phyloP scores from a whole-genome alignment of 1,140 invertebrate species.

The Holotrichia oblita region DNA sequence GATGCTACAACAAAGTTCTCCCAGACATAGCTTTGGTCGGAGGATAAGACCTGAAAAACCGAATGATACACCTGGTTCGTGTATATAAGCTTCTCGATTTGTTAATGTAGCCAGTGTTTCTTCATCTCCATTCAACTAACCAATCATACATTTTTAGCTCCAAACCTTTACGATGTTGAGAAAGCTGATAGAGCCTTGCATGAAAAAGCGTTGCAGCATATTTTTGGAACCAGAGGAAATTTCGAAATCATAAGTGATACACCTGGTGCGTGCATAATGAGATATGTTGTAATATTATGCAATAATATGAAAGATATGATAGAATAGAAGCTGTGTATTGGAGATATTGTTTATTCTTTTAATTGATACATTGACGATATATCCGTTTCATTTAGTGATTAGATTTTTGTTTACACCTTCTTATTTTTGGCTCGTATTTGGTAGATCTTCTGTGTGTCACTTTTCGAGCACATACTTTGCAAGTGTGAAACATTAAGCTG shows the following conservation, averaged over 20 bases:
- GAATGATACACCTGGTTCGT: constrained; percentile 66
- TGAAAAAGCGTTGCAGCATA: constrained; percentile 60
- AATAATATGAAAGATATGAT: no score
- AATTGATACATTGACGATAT: no score
- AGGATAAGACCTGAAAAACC: constrained; percentile 66
- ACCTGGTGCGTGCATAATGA: constrained; percentile 48
- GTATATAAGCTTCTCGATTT: background rate
- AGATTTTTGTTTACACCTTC: no score
- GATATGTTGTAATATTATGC: no score
- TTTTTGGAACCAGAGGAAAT: constrained; percentile 61
- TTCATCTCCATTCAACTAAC: background rate
- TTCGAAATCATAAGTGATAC: constrained; percentile 53
- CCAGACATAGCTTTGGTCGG: constrained; percentile 76
- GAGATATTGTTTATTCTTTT: no score
- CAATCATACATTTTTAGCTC: constrained; percentile 59
- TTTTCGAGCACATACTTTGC: no score
- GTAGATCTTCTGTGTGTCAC: no score
- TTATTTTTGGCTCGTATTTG: no score
- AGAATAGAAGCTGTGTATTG: no score
- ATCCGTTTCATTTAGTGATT: no score
- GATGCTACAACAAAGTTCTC: constrained; percentile 69
- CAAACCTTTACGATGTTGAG: constrained; percentile 78
- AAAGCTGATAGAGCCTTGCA: constrained; percentile 71
- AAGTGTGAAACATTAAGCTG: no score
- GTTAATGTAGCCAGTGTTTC: background rate